These are phyloP conservation scores for Zapus hudsonius DNA, from an alignment of 2,113 vertebrate species.

Conservation along the genomic window DNA sequence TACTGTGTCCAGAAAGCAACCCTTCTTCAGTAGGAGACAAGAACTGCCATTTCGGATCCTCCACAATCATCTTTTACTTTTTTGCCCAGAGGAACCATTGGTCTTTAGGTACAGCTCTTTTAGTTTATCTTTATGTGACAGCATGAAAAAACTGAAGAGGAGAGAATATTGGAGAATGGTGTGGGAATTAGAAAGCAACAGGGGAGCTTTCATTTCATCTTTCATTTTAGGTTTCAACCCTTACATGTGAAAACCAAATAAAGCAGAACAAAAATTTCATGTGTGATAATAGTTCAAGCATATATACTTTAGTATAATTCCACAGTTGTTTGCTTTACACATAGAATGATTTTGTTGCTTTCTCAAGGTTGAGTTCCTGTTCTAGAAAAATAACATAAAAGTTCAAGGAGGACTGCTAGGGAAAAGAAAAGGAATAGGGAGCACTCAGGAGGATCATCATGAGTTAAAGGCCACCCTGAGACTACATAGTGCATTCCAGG, in stretches of 20 bases:
- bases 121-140: conserved; percentile 41
- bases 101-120: conserved; percentile 43
- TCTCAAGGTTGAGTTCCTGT: conserved; percentile 26
- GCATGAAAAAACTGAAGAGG: conserved; percentile 13
- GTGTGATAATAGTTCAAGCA: neutral
- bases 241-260: conserved; percentile 31
- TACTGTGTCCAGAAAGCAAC: conserved; percentile 66
- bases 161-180: neutral
- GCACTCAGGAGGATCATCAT: too few species aligned
- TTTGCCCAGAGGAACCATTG: neutral
- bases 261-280: neutral
- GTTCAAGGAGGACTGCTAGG: neutral
- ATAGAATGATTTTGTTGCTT: conserved; percentile 27
- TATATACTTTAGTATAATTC: neutral
- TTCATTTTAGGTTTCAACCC: conserved; percentile 50
- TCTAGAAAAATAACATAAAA: neutral
- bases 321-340: conserved; percentile 37
- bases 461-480: too few species aligned
- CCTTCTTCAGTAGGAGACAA: neutral
- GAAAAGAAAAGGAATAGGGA: neutral
- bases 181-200: neutral
- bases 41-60: neutral
- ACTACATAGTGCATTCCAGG: too few species aligned
- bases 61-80: conserved; percentile 55
- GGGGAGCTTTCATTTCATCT: conserved; percentile 36